Evolutionary conservation across 2,113 vertebrate genomes (phyloP), one percentile per base, ranked within the genome.

Genomic region (Equus quagga): DNA sequence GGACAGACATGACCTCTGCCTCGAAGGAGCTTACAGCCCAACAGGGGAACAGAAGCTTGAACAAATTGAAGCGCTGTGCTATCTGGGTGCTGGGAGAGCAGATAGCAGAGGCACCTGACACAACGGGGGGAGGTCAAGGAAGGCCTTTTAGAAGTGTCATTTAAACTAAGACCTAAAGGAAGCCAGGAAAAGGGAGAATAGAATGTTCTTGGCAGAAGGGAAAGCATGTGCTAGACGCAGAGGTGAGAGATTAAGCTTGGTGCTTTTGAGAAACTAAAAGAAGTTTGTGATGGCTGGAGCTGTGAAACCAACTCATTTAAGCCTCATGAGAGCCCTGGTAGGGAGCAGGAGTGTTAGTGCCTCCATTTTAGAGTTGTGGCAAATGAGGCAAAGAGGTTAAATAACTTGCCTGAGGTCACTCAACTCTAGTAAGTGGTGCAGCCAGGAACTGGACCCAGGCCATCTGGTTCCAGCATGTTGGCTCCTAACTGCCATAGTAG

Each of bases 131-230:
- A 62, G 70, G 31, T 65, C 18, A 95, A 81, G 26, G 69, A 89
- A 96, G 78, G 3, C 15, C 85, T 89, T 92, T 82, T 83, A 26
- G 21, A 82, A 69, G 56, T 85, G 87, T 64, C 70, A 75, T 94
- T 94, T 79, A 87, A 95, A 72, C 58, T 46, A 83, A 83, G 49
- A 83, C 7, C 23, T 49, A 86, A 96, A 97, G 56, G 87, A 93
- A 94, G 73, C 62, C 56, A 92, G 41, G 62, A 58, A 97, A 94
- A 69, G 7, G 76, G 19, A 91, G 88, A 78, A 91, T n/a, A 89
- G 54, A 89, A 78, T 72, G 21, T 92, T 96, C 44, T 73, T 89
- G 69, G 41, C 33, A 92, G 67, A 85, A 49, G 67, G 26, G 64
- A 96, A 89, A 89, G 11, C 31, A 6, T 58, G 67, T 83, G 73